Base-by-base conservation (phyloP, 2,888 invertebrate genomes). In the Lasioglossum lativentre region DNA sequence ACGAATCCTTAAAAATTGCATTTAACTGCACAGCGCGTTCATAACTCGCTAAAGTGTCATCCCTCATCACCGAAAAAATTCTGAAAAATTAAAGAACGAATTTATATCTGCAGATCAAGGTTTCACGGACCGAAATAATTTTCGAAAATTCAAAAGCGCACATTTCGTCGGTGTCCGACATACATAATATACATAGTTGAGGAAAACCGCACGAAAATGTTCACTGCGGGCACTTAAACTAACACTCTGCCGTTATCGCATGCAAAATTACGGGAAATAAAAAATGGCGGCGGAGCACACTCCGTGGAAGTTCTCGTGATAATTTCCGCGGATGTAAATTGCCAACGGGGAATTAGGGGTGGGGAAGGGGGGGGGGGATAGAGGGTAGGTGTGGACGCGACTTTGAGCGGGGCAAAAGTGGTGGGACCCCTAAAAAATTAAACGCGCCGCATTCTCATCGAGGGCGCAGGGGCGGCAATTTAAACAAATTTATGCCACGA, bases 401-500 rank as follows among this genome's bases (percentile, higher is more conserved):
- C 71, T 70, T 78, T 40, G 38, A 40, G 34, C 70, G 27, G n/a
- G 27, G 56, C 12, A n/a, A 70, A 40, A 68, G 71, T 56, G 27
- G 47, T 71, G 63, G 63, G 30, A 38, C 52, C 71, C 71, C 52
- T 78, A 71, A 78, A 77, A 78, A 78, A 70, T 78, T 78, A 56
- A 40, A 78, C 52, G 56, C 30, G 38, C 12, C 56, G 19, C 78
- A 40, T 77, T 77, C 38, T 47, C 68, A 47, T 77, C 45, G n/a
- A 38, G 27, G 68, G n/a, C 52, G 34, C 30, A n/a, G 34, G 4
- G 23, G 2, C 38, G 34, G 23, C 45, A 75, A 80, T 80, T 80
- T 75, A 80, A 80, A 75, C 75, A 80, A 80, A 75, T 66, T 80
- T 45, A 45, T 42, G 34, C 79, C 47, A 14, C 74, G 34, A 30